Percentiles rank a stretch among this genome's conserved stretches.
Conservation (phyloP, 2,113 vertebrate species). For the Pholis gunnellus region DNA sequence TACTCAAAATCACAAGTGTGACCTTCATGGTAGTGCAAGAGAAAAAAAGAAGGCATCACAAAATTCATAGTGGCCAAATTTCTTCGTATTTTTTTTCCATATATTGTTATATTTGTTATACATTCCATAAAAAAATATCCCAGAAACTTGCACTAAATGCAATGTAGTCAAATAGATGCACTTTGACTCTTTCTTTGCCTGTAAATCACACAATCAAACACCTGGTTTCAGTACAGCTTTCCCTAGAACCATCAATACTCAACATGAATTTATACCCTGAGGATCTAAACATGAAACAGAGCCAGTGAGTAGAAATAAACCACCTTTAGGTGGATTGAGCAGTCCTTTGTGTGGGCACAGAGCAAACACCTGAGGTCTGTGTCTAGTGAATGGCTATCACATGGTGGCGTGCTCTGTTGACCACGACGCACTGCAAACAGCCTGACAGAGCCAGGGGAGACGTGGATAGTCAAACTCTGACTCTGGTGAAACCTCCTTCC, state of each 20-base stretch:
- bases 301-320: neutral
- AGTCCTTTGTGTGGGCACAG: slow-evolving; percentile 38
- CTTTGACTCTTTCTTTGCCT: neutral
- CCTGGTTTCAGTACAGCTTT: neutral
- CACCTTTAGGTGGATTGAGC: slow-evolving; percentile 18
- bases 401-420: slow-evolving; percentile 14
- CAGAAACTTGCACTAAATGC: neutral
- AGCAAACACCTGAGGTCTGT: slow-evolving; percentile 50
- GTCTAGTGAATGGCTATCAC: slow-evolving; percentile 13
- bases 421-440: slow-evolving; percentile 14
- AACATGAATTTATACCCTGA: neutral
- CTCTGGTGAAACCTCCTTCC: neutral
- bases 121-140: neutral
- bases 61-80: neutral
- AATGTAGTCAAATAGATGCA: neutral
- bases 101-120: neutral
- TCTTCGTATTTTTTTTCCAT: too few relatives aligned
- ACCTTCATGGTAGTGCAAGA: neutral
- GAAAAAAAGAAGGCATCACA: neutral
- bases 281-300: neutral
- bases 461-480: neutral
- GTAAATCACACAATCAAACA: neutral
- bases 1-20: neutral
- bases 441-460: neutral
- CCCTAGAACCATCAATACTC: neutral